These are phyloP conservation scores for Lycopodina hypogea DNA, from an alignment of 37 sponge, comb jelly and placozoan species.

Conservation along the genomic window DNA sequence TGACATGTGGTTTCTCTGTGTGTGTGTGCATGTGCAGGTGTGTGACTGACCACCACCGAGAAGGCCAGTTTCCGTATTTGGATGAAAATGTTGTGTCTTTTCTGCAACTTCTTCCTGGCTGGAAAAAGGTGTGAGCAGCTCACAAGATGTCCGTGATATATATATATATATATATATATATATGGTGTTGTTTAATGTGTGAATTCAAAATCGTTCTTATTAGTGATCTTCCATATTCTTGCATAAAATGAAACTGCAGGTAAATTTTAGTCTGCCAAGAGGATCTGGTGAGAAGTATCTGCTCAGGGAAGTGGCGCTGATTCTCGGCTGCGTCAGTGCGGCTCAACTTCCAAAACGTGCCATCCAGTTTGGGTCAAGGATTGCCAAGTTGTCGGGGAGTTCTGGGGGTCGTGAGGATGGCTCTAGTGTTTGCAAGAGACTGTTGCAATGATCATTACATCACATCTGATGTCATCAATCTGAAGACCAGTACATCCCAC, in stretches of 20 bases:
- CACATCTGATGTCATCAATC: too few species aligned
- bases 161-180: neutral
- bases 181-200: too few species aligned
- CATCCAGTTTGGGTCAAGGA: constrained; percentile 95
- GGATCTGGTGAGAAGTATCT: constrained; percentile 94
- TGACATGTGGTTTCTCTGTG: neutral
- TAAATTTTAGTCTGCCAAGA: constrained; percentile 74
- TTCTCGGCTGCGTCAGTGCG: constrained; percentile 71
- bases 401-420: constrained; percentile 72
- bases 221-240: too few species aligned
- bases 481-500: too few species aligned
- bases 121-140: constrained; percentile 61
- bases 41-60: constrained; percentile 87
- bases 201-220: too few species aligned
- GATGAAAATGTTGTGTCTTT: constrained; percentile 91
- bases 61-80: constrained; percentile 91
- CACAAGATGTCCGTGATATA: neutral
- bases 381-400: constrained; percentile 77
- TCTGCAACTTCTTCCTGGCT: constrained; percentile 74
- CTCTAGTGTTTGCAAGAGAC: constrained; percentile 62
- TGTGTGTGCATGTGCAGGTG: constrained; percentile 45
- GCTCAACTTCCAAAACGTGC: constrained; percentile 84
- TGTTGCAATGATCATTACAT: constrained; percentile 4
- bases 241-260: constrained; percentile 43
- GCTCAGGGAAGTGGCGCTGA: constrained; percentile 75